These are phyloP conservation scores for Oryzias javanicus DNA, from an alignment of 2,113 vertebrate species.

Conservation along the genomic window DNA sequence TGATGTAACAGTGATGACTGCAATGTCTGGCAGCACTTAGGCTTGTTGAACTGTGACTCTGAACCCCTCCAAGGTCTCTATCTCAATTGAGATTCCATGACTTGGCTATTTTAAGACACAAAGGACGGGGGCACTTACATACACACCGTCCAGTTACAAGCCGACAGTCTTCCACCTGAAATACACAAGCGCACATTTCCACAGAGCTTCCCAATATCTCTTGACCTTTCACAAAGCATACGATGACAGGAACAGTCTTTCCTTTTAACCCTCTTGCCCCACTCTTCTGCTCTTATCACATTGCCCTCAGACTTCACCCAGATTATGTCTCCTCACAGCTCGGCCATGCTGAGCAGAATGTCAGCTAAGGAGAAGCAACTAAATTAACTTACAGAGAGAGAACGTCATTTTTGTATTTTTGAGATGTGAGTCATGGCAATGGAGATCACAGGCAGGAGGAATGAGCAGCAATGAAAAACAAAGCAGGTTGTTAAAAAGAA, in stretches of 20 bases:
- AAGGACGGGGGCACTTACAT: constrained; percentile 14
- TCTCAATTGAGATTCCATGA: constrained; percentile 66
- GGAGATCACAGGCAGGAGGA: constrained; percentile 40
- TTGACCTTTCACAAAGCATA: constrained; percentile 66
- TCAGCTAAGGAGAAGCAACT: constrained; percentile 21
- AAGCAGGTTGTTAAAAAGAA: constrained; percentile 40
- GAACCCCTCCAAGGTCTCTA: constrained; percentile 58
- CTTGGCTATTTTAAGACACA: constrained; percentile 80
- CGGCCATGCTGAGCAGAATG: constrained; percentile 39
- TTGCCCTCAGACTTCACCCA: constrained; percentile 62
- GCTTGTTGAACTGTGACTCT: constrained; percentile 72
- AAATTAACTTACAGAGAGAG: constrained; percentile 30
- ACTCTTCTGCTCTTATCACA: constrained; percentile 71
- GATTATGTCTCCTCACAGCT: constrained; percentile 67
- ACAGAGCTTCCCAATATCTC: constrained; percentile 36
- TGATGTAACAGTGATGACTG: constrained; percentile 68
- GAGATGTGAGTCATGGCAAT: constrained; percentile 49
- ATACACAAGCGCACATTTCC: constrained; percentile 18
- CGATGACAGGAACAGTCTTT: constrained; percentile 74
- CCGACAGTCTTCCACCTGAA: constrained; percentile 25
- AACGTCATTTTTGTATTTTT: constrained; percentile 57
- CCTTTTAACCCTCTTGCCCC: constrained; percentile 76
- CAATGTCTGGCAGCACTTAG: constrained; percentile 57
- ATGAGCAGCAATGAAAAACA: constrained; percentile 39
- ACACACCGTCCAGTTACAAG: constrained; percentile 35